Percentiles rank a stretch among this genome's conserved stretches.
These are phyloP conservation scores for Brachycybe producta DNA, from an alignment of 2,888 invertebrate species.

Conservation along the genomic window DNA sequence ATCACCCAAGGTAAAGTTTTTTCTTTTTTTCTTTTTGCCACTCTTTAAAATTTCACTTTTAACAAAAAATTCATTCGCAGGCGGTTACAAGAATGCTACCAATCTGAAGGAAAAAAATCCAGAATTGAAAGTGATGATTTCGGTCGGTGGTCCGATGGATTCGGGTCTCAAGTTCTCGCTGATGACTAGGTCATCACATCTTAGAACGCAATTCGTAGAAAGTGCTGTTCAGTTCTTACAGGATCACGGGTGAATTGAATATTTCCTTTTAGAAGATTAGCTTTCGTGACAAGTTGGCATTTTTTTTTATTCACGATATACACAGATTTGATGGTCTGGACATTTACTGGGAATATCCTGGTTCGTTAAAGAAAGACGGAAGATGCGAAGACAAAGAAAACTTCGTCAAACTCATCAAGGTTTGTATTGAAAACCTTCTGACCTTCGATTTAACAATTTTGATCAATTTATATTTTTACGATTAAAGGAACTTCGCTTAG, in stretches of 20 bases:
- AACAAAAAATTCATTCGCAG: too few species aligned
- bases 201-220: constrained; percentile 30
- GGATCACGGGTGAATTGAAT: constrained; percentile 25
- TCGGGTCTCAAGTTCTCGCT: constrained; percentile 22
- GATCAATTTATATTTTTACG: too few species aligned
- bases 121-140: constrained; percentile 22
- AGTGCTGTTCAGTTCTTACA: constrained; percentile 30
- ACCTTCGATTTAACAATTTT: too few species aligned
- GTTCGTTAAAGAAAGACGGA: constrained; percentile 38
- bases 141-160: constrained; percentile 24
- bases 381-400: constrained; percentile 56
- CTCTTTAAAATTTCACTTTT: too few species aligned
- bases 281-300: too few species aligned
- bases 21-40: too few species aligned
- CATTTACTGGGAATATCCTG: constrained; percentile 36
- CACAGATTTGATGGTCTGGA: constrained; percentile 34
- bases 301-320: too few species aligned
- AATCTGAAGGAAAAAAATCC: constrained; percentile 28
- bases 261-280: too few species aligned
- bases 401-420: constrained; percentile 53
- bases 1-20: constrained; percentile 14
- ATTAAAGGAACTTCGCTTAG: constrained; percentile 50
- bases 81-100: constrained; percentile 29
- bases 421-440: background rate
- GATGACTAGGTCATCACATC: constrained; percentile 26